Conservation (phyloP, 2,888 invertebrate genomes). For the Napeogenes sylphis region DNA sequence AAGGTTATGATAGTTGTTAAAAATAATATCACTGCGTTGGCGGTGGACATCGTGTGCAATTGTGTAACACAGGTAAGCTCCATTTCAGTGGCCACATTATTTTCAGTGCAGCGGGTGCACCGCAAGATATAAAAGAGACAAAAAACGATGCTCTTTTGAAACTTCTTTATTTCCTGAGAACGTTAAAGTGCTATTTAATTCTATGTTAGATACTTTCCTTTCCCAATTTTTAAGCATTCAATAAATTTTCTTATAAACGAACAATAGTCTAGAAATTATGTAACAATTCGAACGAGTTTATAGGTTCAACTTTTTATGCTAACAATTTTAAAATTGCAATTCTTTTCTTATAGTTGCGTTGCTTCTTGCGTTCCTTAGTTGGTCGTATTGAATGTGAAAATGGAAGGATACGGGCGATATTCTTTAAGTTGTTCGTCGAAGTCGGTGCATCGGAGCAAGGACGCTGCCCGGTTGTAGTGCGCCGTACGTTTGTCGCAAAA, state of each 20-base stretch:
- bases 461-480: slow-evolving; percentile 43
- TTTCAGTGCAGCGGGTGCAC: slow-evolving; percentile 51
- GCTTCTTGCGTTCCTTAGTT: slow-evolving; percentile 4
- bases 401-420: slow-evolving; percentile 12
- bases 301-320: slow-evolving; percentile 11
- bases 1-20: slow-evolving; percentile 32
- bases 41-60: slow-evolving; percentile 48
- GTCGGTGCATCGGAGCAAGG: slow-evolving; percentile 34
- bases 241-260: slow-evolving; percentile 54
- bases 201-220: slow-evolving; percentile 62
- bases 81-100: slow-evolving; percentile 56
- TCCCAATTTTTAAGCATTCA: slow-evolving; percentile 60
- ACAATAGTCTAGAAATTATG: slow-evolving; percentile 5
- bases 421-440: slow-evolving; percentile 16
- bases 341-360: not conserved
- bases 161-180: slow-evolving; percentile 72
- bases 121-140: slow-evolving; percentile 54
- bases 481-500: slow-evolving; percentile 56
- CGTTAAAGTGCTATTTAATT: slow-evolving; percentile 74
- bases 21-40: slow-evolving; percentile 32
- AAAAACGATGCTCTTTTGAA: slow-evolving; percentile 67
- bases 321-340: slow-evolving; percentile 3
- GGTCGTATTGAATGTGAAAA: slow-evolving; percentile 15
- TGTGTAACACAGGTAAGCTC: slow-evolving; percentile 51
- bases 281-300: slow-evolving; percentile 6